These are phyloP conservation scores for Poecilobothrus nobilitatus DNA, from an alignment of 2,888 invertebrate species.

Conservation along the genomic window DNA sequence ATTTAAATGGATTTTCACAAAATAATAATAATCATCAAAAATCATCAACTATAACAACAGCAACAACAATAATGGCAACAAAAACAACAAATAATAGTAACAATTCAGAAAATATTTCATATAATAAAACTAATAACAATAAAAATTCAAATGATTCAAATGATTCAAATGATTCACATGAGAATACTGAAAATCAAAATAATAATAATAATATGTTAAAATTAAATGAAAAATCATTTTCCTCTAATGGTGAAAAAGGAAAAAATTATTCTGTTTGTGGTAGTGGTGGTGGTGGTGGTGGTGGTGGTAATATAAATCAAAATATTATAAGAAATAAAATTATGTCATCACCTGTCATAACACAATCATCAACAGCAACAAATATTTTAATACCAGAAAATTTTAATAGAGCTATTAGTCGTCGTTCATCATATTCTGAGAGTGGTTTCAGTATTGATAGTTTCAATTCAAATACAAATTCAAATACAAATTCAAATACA, in stretches of 20 bases:
- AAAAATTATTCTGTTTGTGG: too few species aligned
- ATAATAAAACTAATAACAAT: not conserved
- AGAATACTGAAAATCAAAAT: not conserved
- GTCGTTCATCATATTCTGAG: slow-evolving; percentile 10
- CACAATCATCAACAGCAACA: not conserved
- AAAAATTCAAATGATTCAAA: slow-evolving; percentile 8
- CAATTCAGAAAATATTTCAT: too few species aligned
- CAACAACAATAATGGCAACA: too few species aligned
- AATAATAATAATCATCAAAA: too few species aligned
- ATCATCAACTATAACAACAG: too few species aligned
- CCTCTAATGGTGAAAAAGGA: not conserved
- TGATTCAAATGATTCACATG: slow-evolving; percentile 1
- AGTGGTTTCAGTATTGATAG: not conserved
- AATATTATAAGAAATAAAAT: not conserved
- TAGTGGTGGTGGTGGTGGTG: too few species aligned
- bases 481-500: not conserved
- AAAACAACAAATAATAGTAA: too few species aligned
- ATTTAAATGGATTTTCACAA: too few species aligned
- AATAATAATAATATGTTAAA: not conserved
- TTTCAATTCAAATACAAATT: not conserved
- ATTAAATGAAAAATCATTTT: not conserved
- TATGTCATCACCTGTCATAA: not conserved
- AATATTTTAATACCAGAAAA: slow-evolving; percentile 3
- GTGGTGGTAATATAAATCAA: not conserved
- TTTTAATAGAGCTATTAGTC: not conserved